Percentiles rank a stretch among this genome's conserved stretches.
Conservation (phyloP, 2,888 invertebrate species). For the Cosmorhoe ocellata region DNA sequence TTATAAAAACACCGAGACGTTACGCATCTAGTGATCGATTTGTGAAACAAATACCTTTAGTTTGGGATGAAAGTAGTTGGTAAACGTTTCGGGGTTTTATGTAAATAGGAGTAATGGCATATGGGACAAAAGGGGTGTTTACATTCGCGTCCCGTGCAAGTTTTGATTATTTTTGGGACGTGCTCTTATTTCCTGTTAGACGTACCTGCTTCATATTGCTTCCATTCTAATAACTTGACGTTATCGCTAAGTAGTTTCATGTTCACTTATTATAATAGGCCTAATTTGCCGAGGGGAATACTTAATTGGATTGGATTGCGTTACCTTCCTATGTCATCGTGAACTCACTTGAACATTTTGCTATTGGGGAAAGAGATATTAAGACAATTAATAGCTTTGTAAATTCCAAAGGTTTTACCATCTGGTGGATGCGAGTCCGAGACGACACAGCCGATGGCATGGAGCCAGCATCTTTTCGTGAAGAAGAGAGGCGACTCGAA, state of each 20-base stretch:
- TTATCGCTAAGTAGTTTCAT: conserved; percentile 11
- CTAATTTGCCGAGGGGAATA: conserved; percentile 1
- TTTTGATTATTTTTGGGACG: conserved; percentile 35
- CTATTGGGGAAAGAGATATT: too few species aligned
- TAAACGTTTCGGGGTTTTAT: conserved; percentile 30
- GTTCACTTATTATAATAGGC: conserved; percentile 4
- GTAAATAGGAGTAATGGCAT: conserved; percentile 33
- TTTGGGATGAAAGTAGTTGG: conserved; percentile 29
- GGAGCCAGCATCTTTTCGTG: conserved; percentile 54
- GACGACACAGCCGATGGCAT: conserved; percentile 64
- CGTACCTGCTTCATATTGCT: conserved; percentile 10
- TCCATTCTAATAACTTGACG: conserved; percentile 13
- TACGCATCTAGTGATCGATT: conserved; percentile 29
- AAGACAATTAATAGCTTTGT: too few species aligned
- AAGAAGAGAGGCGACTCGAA: conserved; percentile 67
- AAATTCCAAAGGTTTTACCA: conserved; percentile 58
- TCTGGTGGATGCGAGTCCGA: conserved; percentile 70
- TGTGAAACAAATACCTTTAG: conserved; percentile 31
- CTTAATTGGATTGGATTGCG: conserved; percentile 17
- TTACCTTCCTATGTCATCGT: conserved; percentile 7
- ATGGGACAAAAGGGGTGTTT: conserved; percentile 34
- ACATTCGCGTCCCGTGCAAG: conserved; percentile 29
- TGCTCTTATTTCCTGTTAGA: conserved; percentile 27
- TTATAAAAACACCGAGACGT: conserved; percentile 31
- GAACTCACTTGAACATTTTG: background rate